A percentile compares a stretch with the other conserved stretches of the same genome.
Conservation (phyloP, 2,113 vertebrate genomes). For the Percopsis transmontana region DNA sequence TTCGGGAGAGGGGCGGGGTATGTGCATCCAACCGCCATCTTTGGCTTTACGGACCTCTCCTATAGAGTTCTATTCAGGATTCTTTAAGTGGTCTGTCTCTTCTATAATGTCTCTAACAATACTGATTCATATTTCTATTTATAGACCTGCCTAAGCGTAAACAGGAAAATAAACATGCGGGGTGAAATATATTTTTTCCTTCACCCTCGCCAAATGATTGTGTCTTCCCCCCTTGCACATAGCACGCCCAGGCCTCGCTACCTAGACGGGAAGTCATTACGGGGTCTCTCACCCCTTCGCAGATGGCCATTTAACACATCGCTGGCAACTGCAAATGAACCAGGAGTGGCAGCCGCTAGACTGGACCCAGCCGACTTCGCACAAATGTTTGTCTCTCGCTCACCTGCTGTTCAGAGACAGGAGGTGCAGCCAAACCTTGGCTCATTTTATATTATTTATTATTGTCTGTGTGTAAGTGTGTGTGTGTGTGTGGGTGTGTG, state of each 20-base stretch:
- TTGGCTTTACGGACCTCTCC: too few relatives aligned
- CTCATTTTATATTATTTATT: constrained; percentile 24
- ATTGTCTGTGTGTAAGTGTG: too few relatives aligned
- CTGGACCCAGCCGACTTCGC: constrained; percentile 51
- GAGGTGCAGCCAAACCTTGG: constrained; percentile 38
- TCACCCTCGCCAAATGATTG: constrained; percentile 27
- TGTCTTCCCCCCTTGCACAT: constrained; percentile 26
- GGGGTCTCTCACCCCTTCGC: constrained; percentile 62
- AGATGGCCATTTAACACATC: constrained; percentile 78
- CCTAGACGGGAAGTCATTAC: constrained; percentile 67
- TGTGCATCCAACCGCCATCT: too few relatives aligned
- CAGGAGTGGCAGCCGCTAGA: constrained; percentile 55
- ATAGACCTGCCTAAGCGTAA: too few relatives aligned
- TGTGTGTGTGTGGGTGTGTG: too few relatives aligned
- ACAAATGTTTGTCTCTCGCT: constrained; percentile 67
- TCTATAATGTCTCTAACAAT: too few relatives aligned
- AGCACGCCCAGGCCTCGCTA: constrained; percentile 38
- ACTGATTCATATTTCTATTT: too few relatives aligned
- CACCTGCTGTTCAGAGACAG: constrained; percentile 59
- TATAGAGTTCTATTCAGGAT: too few relatives aligned
- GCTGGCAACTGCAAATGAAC: constrained; percentile 70
- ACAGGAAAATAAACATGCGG: background rate
- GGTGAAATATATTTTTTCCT: constrained; percentile 16
- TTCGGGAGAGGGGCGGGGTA: too few relatives aligned
- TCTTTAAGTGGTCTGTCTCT: too few relatives aligned